Conservation (phyloP, 2,888 invertebrate genomes). For the Carabus problematicus region DNA sequence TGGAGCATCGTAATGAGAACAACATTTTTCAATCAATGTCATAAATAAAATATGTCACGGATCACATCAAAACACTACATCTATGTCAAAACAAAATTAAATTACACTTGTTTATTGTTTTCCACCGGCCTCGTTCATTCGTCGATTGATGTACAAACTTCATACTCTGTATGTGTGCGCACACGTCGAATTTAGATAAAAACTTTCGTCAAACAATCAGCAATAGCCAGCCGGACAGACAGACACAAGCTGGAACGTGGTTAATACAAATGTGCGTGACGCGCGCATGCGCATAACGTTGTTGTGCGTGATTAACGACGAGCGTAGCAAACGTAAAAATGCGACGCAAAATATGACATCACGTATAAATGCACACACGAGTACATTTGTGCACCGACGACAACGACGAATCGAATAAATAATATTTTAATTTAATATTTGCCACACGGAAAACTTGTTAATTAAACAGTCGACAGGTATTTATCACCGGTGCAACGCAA, state of each 20-base stretch:
- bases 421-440: slow-evolving; percentile 40
- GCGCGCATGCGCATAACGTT: slow-evolving; percentile 1
- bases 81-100: slow-evolving; percentile 42
- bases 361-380: neutral
- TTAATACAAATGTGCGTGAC: slow-evolving; percentile 13
- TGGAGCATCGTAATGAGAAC: slow-evolving; percentile 45
- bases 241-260: neutral
- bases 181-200: slow-evolving; percentile 28
- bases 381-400: slow-evolving; percentile 8
- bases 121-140: neutral
- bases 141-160: slow-evolving; percentile 39
- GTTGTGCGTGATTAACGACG: slow-evolving; percentile 9
- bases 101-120: slow-evolving; percentile 43
- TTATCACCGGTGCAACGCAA: slow-evolving; percentile 13
- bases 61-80: slow-evolving; percentile 46
- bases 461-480: slow-evolving; percentile 25
- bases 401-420: slow-evolving; percentile 28
- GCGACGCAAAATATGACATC: slow-evolving; percentile 20
- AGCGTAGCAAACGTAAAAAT: slow-evolving; percentile 16
- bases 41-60: slow-evolving; percentile 50
- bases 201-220: slow-evolving; percentile 32
- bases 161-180: slow-evolving; percentile 29
- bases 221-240: neutral
- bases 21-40: slow-evolving; percentile 51
- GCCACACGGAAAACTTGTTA: slow-evolving; percentile 25